Evolutionary conservation across 2,797 vertebrate genomes (phyloP), one percentile per base, ranked within the genome.

Genomic region (Diplodus puntazzo): DNA sequence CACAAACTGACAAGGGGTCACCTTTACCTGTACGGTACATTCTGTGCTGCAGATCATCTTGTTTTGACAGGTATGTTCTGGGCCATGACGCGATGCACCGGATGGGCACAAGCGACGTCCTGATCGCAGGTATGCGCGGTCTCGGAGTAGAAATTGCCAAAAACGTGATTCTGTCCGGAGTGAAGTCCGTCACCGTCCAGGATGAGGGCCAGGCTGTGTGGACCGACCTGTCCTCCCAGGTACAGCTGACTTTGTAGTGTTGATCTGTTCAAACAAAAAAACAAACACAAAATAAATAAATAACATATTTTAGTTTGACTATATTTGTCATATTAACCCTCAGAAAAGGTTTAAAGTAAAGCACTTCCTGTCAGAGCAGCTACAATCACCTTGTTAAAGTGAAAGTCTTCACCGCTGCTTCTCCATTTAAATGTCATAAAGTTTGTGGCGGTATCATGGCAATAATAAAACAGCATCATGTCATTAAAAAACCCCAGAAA

Each of bases 101-200:
- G 54, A 95, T 98, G 93, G 84, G 79, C 54, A 39, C 8, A 14
- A 88, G 95, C 20, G 79, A 72, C 5, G 96, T 97, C 67, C 95
- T 99, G 58, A 92, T 98, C 3, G 95, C 95, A 14, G 97, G 97
- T 0, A 95, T 98, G 89, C 92, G 89, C 17, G 97, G 97, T 1
- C 94, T 97, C 0, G 97, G 97, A 9, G 96, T 96, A 23, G 97
- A 98, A 81, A 95, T 97, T 52, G 97, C 97, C 82, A 96, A 98
- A 78, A 97, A 97, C 68, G 89, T 98, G 63, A 95, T 97, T 53
- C 91, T 98, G 85, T 95, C 95, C 10, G 97, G 98, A 2, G 95
- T 97, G 11, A 95, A 95, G 74, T 93, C 94, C 3, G 96, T 98
- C 72, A 97, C 97, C 4, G 78, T 98, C 49, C 96, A 98, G 66